A percentile compares a stretch with the other conserved stretches of the same genome.
These are phyloP conservation scores for Phodopus roborovskii DNA, from an alignment of 2,113 vertebrate species.

Conservation along the genomic window DNA sequence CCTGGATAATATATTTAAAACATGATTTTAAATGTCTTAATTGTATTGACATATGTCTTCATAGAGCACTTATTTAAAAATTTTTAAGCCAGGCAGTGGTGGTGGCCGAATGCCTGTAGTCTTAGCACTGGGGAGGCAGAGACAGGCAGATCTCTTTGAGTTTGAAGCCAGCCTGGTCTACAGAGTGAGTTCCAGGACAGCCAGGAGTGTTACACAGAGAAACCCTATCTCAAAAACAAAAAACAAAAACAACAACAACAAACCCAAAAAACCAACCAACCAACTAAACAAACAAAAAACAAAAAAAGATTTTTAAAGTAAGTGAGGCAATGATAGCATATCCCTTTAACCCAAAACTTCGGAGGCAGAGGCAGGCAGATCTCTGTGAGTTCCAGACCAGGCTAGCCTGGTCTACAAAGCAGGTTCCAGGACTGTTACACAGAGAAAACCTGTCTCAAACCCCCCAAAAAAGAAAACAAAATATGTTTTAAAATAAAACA, in stretches of 20 bases:
- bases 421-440: not conserved
- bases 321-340: not conserved
- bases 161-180: not conserved
- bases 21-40: slow-evolving; percentile 25
- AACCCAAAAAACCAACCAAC: too few relatives aligned
- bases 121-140: not conserved
- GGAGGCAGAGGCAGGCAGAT: not conserved
- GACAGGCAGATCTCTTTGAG: not conserved
- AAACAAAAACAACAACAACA: too few relatives aligned
- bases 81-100: slow-evolving; percentile 4
- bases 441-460: not conserved
- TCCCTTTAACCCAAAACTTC: not conserved
- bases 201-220: not conserved
- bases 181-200: not conserved
- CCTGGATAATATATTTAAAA: not conserved
- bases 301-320: too few relatives aligned
- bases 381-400: not conserved
- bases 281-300: too few relatives aligned
- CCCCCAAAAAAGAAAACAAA: not conserved
- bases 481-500: slow-evolving; percentile 46
- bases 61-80: slow-evolving; percentile 17
- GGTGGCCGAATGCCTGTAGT: not conserved
- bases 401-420: not conserved
- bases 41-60: not conserved
- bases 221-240: not conserved